Percentiles rank a stretch among this genome's conserved stretches.
Evolutionary conservation across 2,797 vertebrate genomes (phyloP).

Genomic region (Rhynchonycteris naso): DNA sequence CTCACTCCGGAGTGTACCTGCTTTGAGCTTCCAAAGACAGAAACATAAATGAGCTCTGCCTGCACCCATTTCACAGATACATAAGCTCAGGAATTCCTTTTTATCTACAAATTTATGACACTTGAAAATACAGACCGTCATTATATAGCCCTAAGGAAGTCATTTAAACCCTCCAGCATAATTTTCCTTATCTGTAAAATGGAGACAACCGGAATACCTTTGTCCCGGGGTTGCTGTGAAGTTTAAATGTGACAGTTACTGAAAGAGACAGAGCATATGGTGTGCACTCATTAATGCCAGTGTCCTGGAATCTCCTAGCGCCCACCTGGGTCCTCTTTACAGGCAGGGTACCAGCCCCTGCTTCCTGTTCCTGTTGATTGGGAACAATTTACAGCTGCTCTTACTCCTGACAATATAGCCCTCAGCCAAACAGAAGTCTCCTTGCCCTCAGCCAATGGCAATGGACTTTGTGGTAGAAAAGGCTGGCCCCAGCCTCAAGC

Average conservation of each 20-base stretch:
- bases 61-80: background rate
- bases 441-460: background rate
- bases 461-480: background rate
- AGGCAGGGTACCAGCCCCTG: fast-evolving
- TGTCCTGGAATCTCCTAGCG: background rate
- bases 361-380: background rate
- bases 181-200: constrained; percentile 7
- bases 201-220: background rate
- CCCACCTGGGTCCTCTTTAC: background rate
- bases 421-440: background rate
- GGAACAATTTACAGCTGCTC: background rate
- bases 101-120: background rate
- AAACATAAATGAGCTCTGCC: background rate
- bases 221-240: background rate
- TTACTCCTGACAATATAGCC: background rate
- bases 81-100: background rate
- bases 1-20: background rate
- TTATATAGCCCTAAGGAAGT: background rate
- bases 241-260: background rate
- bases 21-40: constrained; percentile 2
- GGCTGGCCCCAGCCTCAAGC: background rate
- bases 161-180: background rate
- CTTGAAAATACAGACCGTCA: background rate
- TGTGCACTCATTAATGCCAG: background rate
- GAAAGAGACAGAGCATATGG: background rate